These are phyloP conservation scores for Dendrocopos noguchii DNA, from an alignment of 2,113 vertebrate species.

Conservation along the genomic window DNA sequence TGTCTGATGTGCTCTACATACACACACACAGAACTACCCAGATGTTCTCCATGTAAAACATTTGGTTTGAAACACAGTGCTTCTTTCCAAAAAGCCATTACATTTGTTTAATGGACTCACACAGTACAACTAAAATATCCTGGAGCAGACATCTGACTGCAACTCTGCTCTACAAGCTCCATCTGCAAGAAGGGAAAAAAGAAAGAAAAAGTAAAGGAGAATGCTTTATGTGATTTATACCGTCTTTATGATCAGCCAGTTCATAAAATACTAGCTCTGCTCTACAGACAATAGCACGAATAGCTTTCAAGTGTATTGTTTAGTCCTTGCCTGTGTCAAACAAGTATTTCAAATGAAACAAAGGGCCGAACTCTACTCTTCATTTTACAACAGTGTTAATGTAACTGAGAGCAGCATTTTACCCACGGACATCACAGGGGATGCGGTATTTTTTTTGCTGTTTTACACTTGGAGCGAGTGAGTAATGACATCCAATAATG, in stretches of 20 bases:
- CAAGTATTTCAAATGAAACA: conserved; percentile 57
- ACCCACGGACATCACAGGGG: not conserved
- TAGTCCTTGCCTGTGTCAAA: conserved; percentile 59
- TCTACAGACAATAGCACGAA: conserved; percentile 67
- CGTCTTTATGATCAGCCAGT: conserved; percentile 73
- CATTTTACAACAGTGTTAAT: conserved; percentile 30
- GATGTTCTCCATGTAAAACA: conserved; percentile 83
- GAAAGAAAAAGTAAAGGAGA: conserved; percentile 72
- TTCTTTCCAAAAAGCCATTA: conserved; percentile 78
- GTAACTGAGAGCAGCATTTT: conserved; percentile 39
- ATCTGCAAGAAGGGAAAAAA: conserved; percentile 70
- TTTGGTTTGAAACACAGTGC: conserved; percentile 74
- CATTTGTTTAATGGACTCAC: conserved; percentile 79
- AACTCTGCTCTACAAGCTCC: conserved; percentile 71
- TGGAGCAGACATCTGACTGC: conserved; percentile 79
- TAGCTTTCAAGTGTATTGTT: conserved; percentile 76
- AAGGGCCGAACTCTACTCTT: conserved; percentile 13
- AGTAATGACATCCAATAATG: conserved; percentile 56
- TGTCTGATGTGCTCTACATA: conserved; percentile 74
- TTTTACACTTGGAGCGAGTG: conserved; percentile 27
- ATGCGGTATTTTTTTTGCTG: conserved; percentile 39
- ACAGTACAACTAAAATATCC: conserved; percentile 81
- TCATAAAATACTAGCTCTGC: conserved; percentile 76
- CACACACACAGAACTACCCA: conserved; percentile 78
- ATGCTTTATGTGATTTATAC: conserved; percentile 72